These are phyloP conservation scores for Oasisia sp. DNA, from an alignment of 2,888 invertebrate species.

Conservation along the genomic window DNA sequence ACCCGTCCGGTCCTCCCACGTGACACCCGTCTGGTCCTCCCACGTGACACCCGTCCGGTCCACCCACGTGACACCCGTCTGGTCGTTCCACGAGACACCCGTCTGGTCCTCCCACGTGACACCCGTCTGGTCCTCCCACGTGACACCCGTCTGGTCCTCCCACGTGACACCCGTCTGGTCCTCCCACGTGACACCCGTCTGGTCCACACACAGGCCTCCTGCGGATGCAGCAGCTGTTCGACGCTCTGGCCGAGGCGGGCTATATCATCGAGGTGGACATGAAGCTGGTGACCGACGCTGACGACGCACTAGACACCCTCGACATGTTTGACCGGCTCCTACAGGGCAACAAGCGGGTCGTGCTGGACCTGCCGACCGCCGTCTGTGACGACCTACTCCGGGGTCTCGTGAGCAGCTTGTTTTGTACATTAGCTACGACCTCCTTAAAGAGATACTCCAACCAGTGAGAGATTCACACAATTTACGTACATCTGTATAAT, in stretches of 20 bases:
- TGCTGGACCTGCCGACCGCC: constrained; percentile 40
- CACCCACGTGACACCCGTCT: too few relatives aligned
- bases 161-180: too few relatives aligned
- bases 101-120: too few relatives aligned
- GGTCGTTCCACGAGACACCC: too few relatives aligned
- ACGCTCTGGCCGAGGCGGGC: constrained; percentile 86
- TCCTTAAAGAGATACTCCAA: too few relatives aligned
- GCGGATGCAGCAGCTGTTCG: constrained; percentile 91
- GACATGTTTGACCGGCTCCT: constrained; percentile 40
- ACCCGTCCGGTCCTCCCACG: too few relatives aligned
- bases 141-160: too few relatives aligned
- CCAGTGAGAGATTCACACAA: too few relatives aligned
- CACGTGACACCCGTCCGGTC: too few relatives aligned
- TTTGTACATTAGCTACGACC: neutral
- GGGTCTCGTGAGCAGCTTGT: constrained; percentile 30
- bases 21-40: too few relatives aligned
- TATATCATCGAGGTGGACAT: constrained; percentile 39
- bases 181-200: neutral
- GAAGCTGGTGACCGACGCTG: constrained; percentile 45
- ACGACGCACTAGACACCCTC: constrained; percentile 45
- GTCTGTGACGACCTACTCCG: constrained; percentile 37
- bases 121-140: too few relatives aligned
- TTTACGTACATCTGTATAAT: too few relatives aligned
- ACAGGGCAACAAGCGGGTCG: constrained; percentile 35
- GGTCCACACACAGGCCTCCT: constrained; percentile 78